Evolutionary conservation across 1,140 invertebrate genomes (phyloP).

Genomic region (Ditylenchus dipsaci): DNA sequence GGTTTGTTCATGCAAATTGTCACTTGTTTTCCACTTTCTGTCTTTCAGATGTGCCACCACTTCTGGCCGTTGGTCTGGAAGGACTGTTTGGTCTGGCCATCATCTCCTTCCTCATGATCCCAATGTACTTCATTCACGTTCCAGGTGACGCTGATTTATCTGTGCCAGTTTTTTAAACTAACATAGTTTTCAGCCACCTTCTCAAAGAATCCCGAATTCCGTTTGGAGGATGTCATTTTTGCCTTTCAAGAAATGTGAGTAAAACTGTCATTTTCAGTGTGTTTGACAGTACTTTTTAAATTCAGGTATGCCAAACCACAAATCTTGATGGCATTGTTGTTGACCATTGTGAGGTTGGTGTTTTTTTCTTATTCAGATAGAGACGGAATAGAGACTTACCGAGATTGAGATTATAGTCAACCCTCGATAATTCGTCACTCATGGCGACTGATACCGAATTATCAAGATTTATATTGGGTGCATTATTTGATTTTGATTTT

Average conservation of each 20-base stretch:
- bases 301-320: constrained; percentile 4
- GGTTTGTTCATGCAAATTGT: constrained; percentile 44
- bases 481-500: too few species aligned
- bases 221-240: constrained; percentile 40
- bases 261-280: too few species aligned
- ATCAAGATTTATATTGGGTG: too few species aligned
- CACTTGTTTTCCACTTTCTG: too few species aligned
- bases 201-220: constrained; percentile 38
- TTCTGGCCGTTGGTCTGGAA: constrained; percentile 83
- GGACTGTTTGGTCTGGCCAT: constrained; percentile 59
- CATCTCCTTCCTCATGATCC: constrained; percentile 35
- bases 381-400: too few species aligned
- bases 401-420: too few species aligned
- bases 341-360: neutral
- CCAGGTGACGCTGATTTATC: constrained; percentile 6
- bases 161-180: neutral
- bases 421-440: too few species aligned
- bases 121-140: constrained; percentile 50
- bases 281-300: too few species aligned
- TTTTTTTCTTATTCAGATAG: neutral
- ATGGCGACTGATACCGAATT: too few species aligned
- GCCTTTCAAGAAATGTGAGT: constrained; percentile 46
- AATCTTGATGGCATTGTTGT: neutral
- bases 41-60: constrained; percentile 68
- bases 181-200: constrained; percentile 21